Percentiles rank a stretch among this genome's conserved stretches.
These are phyloP conservation scores for Mallateleia sp. DNA, from an alignment of 2,888 invertebrate species.

Conservation along the genomic window DNA sequence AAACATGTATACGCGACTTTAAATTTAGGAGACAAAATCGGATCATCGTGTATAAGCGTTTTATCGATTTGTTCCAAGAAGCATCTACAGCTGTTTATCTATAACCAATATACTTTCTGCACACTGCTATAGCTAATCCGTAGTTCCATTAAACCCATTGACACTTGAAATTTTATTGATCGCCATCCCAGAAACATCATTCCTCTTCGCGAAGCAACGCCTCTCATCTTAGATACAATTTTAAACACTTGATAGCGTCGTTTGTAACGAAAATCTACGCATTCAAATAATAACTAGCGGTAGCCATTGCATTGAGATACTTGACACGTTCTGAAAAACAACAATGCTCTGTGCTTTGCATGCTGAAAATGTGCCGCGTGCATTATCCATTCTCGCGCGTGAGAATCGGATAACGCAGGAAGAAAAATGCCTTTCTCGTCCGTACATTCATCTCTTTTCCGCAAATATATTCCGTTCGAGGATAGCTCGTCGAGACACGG, in stretches of 20 bases:
- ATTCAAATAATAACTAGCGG: constrained; percentile 59
- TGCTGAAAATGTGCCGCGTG: constrained; percentile 64
- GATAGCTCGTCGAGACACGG: constrained; percentile 54
- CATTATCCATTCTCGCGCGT: constrained; percentile 72
- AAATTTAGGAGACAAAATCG: constrained; percentile 39
- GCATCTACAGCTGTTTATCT: constrained; percentile 39
- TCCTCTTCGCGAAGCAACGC: not conserved
- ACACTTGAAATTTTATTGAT: constrained; percentile 48
- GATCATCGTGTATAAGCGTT: constrained; percentile 38
- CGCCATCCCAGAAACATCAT: constrained; percentile 3
- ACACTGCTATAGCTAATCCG: constrained; percentile 26
- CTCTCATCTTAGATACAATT: constrained; percentile 15
- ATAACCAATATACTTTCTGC: constrained; percentile 46
- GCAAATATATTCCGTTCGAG: constrained; percentile 65
- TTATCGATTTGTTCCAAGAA: constrained; percentile 48
- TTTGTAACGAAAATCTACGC: constrained; percentile 48
- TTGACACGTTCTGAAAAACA: constrained; percentile 69
- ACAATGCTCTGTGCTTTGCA: constrained; percentile 63
- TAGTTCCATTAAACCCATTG: constrained; percentile 43
- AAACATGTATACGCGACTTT: constrained; percentile 35
- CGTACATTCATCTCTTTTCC: constrained; percentile 70
- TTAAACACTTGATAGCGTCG: constrained; percentile 27
- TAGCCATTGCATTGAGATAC: constrained; percentile 56
- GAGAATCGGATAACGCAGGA: constrained; percentile 70
- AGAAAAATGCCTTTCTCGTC: constrained; percentile 74